Conservation (phyloP, 2,797 vertebrate species). For the Sparus aurata region DNA sequence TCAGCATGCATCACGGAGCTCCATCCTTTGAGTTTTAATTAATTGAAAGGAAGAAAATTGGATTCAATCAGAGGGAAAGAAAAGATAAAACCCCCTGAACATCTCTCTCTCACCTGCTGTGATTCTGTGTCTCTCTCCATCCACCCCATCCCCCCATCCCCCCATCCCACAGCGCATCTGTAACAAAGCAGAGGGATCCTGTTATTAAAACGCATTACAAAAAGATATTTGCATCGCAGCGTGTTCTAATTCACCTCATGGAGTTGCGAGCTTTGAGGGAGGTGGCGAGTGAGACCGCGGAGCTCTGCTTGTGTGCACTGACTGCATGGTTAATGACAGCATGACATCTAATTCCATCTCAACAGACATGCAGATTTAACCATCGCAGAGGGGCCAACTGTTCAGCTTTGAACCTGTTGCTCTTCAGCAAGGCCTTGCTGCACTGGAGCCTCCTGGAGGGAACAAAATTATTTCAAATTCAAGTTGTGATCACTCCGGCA, state of each 20-base stretch:
- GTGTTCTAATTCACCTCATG: slow-evolving; percentile 43
- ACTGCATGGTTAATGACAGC: slow-evolving; percentile 17
- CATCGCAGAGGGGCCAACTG: background rate
- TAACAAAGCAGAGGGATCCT: slow-evolving; percentile 40
- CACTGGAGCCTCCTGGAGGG: slow-evolving; percentile 3
- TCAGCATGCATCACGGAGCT: slow-evolving; percentile 38
- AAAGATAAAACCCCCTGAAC: slow-evolving; percentile 27
- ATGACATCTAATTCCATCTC: slow-evolving; percentile 40
- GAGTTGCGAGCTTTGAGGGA: slow-evolving; percentile 19
- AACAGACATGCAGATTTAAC: slow-evolving; percentile 16
- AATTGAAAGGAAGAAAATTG: slow-evolving; percentile 55
- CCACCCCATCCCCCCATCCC: too few species aligned
- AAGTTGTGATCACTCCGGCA: slow-evolving; percentile 33
- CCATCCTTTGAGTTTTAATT: slow-evolving; percentile 52
- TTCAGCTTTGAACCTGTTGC: background rate
- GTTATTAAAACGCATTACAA: slow-evolving; percentile 50
- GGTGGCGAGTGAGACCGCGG: background rate
- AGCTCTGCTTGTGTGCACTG: background rate
- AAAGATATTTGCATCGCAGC: slow-evolving; percentile 43
- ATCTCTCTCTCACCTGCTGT: slow-evolving; percentile 42
- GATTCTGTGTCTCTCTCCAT: background rate
- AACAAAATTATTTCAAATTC: slow-evolving; percentile 26
- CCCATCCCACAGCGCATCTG: background rate
- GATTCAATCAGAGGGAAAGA: slow-evolving; percentile 49
- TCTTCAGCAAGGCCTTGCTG: background rate